These are phyloP conservation scores for Kryptolebias ocellatus DNA, from an alignment of 2,797 vertebrate species.

Conservation along the genomic window DNA sequence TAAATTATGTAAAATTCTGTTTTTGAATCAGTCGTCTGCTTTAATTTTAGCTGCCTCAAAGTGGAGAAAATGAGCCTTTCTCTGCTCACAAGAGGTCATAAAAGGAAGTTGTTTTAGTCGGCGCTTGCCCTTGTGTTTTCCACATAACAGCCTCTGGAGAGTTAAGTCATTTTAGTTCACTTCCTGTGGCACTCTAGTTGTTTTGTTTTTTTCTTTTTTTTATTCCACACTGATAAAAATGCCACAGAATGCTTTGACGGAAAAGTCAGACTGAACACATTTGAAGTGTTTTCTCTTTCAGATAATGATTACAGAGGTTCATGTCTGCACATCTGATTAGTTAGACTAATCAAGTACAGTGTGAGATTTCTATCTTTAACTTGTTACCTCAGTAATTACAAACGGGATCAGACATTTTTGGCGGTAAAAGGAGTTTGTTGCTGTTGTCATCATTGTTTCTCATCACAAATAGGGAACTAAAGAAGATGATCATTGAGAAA, in stretches of 20 bases:
- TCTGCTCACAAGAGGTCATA: conserved; percentile 45
- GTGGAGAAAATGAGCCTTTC: conserved; percentile 33
- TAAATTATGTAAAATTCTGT: background rate
- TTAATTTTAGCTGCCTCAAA: conserved; percentile 26
- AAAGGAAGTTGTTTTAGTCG: conserved; percentile 61
- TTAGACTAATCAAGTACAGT: no score
- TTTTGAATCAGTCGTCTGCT: background rate
- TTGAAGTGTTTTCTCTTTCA: no score
- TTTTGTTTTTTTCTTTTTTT: background rate
- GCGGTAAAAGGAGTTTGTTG: no score
- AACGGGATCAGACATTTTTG: no score
- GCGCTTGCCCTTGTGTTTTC: conserved; percentile 51
- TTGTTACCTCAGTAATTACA: no score
- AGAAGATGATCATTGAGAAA: no score
- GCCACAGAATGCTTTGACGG: conserved; percentile 5
- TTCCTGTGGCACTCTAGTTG: conserved; percentile 45
- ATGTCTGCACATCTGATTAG: no score
- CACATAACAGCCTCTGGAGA: conserved; percentile 55
- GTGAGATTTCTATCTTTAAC: no score
- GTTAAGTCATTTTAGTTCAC: conserved; percentile 57
- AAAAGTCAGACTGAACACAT: background rate
- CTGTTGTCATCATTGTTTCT: no score
- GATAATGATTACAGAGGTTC: no score
- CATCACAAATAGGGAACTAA: no score
- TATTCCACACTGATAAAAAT: conserved; percentile 10